Percentiles rank a stretch among this genome's conserved stretches.
These are phyloP conservation scores for Apis mellifera DNA, from an alignment of 1,140 invertebrate species.

Conservation along the genomic window Amel_HAv3.1 CM009934.2:7188001-7188500, in stretches of 20 bases:
- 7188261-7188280: slow-evolving; percentile 15
- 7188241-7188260: slow-evolving; percentile 8
- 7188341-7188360: slow-evolving; percentile 16
- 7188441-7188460: neutral
- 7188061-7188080: neutral
- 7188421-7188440: neutral
- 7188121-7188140: too few species aligned
- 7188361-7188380: neutral
- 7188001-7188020: neutral
- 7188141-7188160: neutral
- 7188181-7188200: too few species aligned
- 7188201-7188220: slow-evolving; percentile 15
- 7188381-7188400: neutral
- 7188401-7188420: neutral
- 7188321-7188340: neutral
- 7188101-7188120: neutral
- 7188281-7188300: slow-evolving; percentile 33
- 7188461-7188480: neutral
- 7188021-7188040: neutral
- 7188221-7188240: slow-evolving; percentile 22
- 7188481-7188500: neutral
- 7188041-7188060: too few species aligned
- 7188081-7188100: too few species aligned
- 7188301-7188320: slow-evolving; percentile 28
- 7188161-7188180: neutral